A percentile compares a stretch with the other conserved stretches of the same genome.
Evolutionary conservation across 2,797 vertebrate genomes (phyloP).

Genomic region (Tarsius wallacei): DNA sequence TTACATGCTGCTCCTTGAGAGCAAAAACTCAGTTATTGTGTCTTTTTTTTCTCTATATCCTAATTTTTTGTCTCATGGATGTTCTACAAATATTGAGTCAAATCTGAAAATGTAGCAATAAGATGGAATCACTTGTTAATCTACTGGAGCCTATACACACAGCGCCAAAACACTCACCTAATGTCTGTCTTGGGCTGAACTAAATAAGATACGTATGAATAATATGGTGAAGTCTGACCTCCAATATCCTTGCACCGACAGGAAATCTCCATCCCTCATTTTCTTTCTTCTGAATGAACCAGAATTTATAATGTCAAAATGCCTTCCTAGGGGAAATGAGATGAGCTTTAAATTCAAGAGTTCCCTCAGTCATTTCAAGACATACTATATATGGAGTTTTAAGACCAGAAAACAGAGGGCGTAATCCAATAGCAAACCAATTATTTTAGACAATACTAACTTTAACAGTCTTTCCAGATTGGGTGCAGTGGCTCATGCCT

Average conservation of each 20-base stretch:
- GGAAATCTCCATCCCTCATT: neutral
- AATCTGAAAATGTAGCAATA: conserved; percentile 49
- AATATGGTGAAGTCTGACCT: neutral
- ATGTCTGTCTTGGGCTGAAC: conserved; percentile 47
- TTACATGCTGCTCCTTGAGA: neutral
- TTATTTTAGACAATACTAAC: neutral
- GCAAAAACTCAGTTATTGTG: neutral
- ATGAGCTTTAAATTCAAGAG: neutral
- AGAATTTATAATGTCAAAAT: neutral
- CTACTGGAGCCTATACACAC: neutral
- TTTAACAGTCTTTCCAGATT: neutral
- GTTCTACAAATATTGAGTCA: conserved; percentile 62
- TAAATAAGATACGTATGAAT: neutral
- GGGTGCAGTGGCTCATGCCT: too few relatives aligned
- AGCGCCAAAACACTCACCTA: neutral
- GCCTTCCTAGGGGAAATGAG: neutral
- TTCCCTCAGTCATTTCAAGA: neutral
- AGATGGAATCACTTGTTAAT: conserved; percentile 31
- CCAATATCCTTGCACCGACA: neutral
- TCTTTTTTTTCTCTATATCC: neutral
- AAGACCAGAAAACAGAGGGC: neutral
- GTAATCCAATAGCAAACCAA: neutral
- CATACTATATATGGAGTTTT: neutral
- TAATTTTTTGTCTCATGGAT: conserved; percentile 44
- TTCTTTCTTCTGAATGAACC: neutral